Conservation (phyloP, 2,888 invertebrate species). For the Acleris sparsana region DNA sequence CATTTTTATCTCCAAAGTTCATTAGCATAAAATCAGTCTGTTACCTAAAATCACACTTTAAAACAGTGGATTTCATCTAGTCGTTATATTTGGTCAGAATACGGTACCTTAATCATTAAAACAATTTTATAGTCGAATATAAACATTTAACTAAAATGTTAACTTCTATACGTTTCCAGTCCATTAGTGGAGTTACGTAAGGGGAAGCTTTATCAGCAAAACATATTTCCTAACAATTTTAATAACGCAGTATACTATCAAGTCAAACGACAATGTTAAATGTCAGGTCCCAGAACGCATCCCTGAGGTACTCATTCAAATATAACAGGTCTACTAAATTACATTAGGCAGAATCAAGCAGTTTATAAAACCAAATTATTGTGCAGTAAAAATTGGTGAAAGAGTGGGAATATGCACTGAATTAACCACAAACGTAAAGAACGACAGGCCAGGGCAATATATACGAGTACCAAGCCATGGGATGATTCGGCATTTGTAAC, state of each 20-base stretch:
- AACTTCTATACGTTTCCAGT: conserved; percentile 35
- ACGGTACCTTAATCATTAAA: conserved; percentile 25
- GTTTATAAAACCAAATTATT: no score
- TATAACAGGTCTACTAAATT: background rate
- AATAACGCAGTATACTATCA: background rate
- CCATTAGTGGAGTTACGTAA: conserved; percentile 29
- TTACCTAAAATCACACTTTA: background rate
- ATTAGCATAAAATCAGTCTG: no score
- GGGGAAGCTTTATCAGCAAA: conserved; percentile 14
- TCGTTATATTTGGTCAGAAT: conserved; percentile 23
- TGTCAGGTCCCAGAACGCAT: background rate
- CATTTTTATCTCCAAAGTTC: no score
- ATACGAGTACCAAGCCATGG: no score
- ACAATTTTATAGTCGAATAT: conserved; percentile 14
- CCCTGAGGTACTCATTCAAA: background rate
- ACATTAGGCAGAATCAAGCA: no score
- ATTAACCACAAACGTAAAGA: no score
- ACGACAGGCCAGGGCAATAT: no score
- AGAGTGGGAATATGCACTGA: no score
- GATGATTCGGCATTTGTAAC: no score
- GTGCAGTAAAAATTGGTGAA: no score
- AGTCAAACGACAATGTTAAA: background rate
- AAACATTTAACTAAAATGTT: conserved; percentile 22
- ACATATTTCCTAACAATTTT: background rate
- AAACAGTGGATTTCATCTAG: conserved; percentile 18